A percentile compares a stretch with the other conserved stretches of the same genome.
phyloP scores from a whole-genome alignment of 2,888 invertebrate genomes.

The Philereme transversata region DNA sequence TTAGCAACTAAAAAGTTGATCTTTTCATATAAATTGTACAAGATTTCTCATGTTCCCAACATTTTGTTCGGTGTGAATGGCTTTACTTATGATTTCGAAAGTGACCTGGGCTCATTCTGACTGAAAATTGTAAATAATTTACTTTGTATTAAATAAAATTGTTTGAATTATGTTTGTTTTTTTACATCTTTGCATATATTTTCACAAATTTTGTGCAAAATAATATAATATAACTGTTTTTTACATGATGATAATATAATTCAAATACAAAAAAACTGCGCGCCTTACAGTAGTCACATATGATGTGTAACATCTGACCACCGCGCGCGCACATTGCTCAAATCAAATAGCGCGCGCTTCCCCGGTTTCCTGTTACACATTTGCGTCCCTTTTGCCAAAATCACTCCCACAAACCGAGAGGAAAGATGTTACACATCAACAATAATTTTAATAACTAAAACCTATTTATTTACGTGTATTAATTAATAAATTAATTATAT shows the following conservation, averaged over 20 bases:
- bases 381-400: too few species aligned
- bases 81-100: conserved; percentile 45
- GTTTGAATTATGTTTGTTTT: conserved; percentile 53
- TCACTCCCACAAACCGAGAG: too few species aligned
- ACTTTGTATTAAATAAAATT: conserved; percentile 75
- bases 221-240: too few species aligned
- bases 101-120: conserved; percentile 61
- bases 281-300: too few species aligned
- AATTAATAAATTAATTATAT: conserved; percentile 3
- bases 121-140: conserved; percentile 77
- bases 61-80: conserved; percentile 30
- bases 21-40: conserved; percentile 24
- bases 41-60: conserved; percentile 15
- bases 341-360: too few species aligned
- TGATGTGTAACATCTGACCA: too few species aligned
- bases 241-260: too few species aligned
- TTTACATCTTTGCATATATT: conserved; percentile 26
- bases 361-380: too few species aligned
- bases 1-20: conserved; percentile 10
- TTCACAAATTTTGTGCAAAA: too few species aligned
- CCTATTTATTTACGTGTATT: conserved; percentile 6
- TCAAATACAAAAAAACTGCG: too few species aligned
- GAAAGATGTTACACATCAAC: too few species aligned
- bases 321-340: too few species aligned
- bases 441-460: conserved; percentile 5